Base-by-base conservation (phyloP, 2,888 invertebrate genomes). In the Amiota communis region DNA sequence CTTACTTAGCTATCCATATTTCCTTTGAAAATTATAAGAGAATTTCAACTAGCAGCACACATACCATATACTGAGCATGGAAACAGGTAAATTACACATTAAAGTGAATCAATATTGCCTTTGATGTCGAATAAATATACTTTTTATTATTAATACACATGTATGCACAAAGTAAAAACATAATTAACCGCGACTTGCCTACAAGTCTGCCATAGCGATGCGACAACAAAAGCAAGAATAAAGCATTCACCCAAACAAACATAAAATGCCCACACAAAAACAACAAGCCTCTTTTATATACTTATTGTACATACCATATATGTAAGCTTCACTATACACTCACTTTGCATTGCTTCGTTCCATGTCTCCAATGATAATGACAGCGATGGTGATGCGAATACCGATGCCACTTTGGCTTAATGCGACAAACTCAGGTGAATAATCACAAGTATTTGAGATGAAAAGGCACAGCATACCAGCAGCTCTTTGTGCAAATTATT, bases 161-260 rank as follows among this genome's bases (percentile, higher is more conserved):
- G 68, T 75, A 76, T 85, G 77, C 78, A 78, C 56, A 72, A 81
- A 75, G 82, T 81, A 83, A 82, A 84, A 81, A 80, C 85, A 82
- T 85, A 83, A 83, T 83, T 83, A 83, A 82, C 86, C 86, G 80
- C 85, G 78, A 86, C 77, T 83, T 75, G 79, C 75, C 73, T 64
- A 71, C 57, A 71, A 72, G 73, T 15, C 71, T 81, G 75, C 74
- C 72, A 15, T 56, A 36, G 23, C 71, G 64, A 71, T 71, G 15
- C 73, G 79, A 72, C 72, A 76, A 36, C 36, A 36, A 36, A 36
- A 36, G 6, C 36, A 36, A 36, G 6, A 36, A 36, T 36, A 36
- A 36, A 36, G 36, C 12, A n/a, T 53, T 53, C 53, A 53, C 53
- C 3, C n/a, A 53, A 12, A 53, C 4, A 53, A 53, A n/a, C 12